phyloP scores from a whole-genome alignment of 2,888 invertebrate genomes.

The Siphlonurus alternatus region DNA sequence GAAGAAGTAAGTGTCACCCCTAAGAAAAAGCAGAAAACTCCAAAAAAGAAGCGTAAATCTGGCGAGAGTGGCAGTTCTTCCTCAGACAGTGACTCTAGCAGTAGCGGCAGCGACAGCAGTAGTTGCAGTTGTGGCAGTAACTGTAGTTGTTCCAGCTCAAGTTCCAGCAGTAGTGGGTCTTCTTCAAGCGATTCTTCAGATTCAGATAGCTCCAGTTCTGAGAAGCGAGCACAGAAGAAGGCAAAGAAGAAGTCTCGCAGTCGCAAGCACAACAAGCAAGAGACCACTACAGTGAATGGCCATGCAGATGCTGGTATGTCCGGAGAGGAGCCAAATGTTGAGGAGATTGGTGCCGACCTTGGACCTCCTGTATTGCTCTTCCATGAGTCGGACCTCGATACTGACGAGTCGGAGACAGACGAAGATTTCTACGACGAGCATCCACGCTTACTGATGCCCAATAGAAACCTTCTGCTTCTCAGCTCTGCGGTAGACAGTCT shows the following conservation, averaged over 20 bases:
- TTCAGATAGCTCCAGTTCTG: conserved; percentile 40
- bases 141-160: conserved; percentile 63
- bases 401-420: conserved; percentile 69
- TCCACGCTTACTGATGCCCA: conserved; percentile 35
- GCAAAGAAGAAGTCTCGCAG: conserved; percentile 27
- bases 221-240: background rate
- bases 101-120: conserved; percentile 54
- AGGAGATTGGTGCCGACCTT: conserved; percentile 23
- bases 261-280: conserved; percentile 26
- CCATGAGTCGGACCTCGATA: conserved; percentile 69
- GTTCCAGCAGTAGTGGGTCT: conserved; percentile 41
- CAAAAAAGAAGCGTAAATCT: conserved; percentile 26
- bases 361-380: conserved; percentile 42
- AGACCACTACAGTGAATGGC: conserved; percentile 6
- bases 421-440: conserved; percentile 78
- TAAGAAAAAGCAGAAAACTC: conserved; percentile 32
- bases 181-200: conserved; percentile 38
- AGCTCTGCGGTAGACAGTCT: background rate
- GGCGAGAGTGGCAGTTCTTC: conserved; percentile 26
- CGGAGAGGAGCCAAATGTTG: conserved; percentile 25
- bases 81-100: conserved; percentile 52
- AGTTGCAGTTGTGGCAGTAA: conserved; percentile 71
- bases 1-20: background rate
- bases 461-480: background rate
- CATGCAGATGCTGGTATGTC: conserved; percentile 19